A percentile compares a stretch with the other conserved stretches of the same genome.
These are phyloP conservation scores for Pristionchus maxplancki DNA, from an alignment of 2,888 invertebrate species.

Conservation along the genomic window DNA sequence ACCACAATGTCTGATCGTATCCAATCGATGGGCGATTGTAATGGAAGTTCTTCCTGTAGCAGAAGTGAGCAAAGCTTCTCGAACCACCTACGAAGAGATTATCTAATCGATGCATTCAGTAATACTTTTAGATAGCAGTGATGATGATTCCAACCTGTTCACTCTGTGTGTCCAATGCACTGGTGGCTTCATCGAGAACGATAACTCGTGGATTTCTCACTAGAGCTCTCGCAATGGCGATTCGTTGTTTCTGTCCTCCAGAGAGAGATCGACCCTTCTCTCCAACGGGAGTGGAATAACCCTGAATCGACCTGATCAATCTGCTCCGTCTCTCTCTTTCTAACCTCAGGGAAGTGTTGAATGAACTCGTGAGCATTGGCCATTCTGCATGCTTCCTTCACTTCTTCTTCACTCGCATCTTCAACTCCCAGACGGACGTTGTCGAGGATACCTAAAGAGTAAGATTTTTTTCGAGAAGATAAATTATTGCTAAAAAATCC, in stretches of 20 bases:
- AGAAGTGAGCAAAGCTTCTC: background rate
- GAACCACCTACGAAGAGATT: background rate
- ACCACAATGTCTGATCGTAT: slow-evolving; percentile 29
- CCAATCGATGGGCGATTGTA: slow-evolving; percentile 47
- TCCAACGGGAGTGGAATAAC: slow-evolving; percentile 3
- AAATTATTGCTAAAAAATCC: background rate
- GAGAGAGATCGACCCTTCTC: slow-evolving; percentile 45
- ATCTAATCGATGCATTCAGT: background rate
- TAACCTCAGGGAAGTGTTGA: slow-evolving; percentile 13
- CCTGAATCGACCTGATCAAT: background rate
- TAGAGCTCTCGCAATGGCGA: slow-evolving; percentile 44
- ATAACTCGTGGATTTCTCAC: slow-evolving; percentile 9
- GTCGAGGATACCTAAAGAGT: background rate
- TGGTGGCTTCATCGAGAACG: slow-evolving; percentile 33
- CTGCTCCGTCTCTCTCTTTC: background rate
- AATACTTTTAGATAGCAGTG: background rate
- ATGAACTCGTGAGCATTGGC: slow-evolving; percentile 45
- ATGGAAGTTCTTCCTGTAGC: background rate
- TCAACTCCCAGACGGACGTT: slow-evolving; percentile 20
- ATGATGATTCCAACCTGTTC: background rate
- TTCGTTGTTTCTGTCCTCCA: slow-evolving; percentile 44
- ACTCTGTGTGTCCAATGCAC: slow-evolving; percentile 46
- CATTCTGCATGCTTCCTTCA: background rate
- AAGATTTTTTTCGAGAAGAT: background rate
- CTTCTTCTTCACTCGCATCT: background rate